Percentiles rank a stretch among this genome's conserved stretches.
phyloP scores from a whole-genome alignment of 2,113 vertebrate species.

The Furnarius figulus region DNA sequence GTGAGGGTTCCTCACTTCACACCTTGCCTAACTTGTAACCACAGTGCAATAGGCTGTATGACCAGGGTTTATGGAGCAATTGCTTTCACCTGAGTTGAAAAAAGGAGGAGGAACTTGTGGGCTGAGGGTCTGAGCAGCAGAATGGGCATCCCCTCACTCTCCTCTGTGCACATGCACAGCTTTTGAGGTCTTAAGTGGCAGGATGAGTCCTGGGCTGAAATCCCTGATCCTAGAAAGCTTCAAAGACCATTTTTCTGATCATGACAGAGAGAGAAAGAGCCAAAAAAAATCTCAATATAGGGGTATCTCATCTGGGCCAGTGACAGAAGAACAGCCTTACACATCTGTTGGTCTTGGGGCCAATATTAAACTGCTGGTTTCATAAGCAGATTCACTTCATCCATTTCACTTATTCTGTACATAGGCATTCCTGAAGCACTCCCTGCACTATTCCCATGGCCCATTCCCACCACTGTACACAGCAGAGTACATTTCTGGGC shows the following conservation, averaged over 20 bases:
- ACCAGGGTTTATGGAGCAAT: background rate
- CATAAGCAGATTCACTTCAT: background rate
- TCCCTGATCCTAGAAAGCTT: background rate
- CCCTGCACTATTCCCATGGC: background rate
- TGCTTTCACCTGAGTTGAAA: background rate
- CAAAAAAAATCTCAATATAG: background rate
- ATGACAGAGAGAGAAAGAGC: background rate
- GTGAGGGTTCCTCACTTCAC: background rate
- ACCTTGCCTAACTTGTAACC: background rate
- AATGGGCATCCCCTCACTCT: background rate
- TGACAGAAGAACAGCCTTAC: background rate
- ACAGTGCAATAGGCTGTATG: background rate
- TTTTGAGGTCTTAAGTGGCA: background rate
- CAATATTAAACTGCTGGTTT: background rate
- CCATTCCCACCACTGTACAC: background rate
- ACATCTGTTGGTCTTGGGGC: background rate
- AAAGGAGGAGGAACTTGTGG: background rate
- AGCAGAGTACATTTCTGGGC: background rate
- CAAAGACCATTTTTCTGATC: background rate
- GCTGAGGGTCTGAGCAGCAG: background rate
- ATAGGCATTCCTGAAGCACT: fast-evolving
- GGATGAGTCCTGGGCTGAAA: background rate
- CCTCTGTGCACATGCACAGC: background rate
- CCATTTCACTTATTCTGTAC: background rate
- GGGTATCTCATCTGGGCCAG: background rate